These are phyloP conservation scores for Drosophila greeni DNA, from an alignment of 2,888 invertebrate species.

Conservation along the genomic window DNA sequence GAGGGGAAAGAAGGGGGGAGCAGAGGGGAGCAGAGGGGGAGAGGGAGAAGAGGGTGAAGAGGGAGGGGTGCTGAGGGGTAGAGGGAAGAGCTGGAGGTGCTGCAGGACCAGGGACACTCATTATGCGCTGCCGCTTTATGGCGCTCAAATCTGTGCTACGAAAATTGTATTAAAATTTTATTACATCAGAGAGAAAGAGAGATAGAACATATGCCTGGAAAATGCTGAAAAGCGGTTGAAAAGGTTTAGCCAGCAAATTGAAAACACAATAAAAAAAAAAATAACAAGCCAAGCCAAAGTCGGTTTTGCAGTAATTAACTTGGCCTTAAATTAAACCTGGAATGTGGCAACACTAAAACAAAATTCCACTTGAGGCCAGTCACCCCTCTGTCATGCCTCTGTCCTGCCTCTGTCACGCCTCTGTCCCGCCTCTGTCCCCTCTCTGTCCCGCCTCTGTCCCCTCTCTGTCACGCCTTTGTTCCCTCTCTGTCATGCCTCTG, in stretches of 20 bases:
- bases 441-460: too few species aligned
- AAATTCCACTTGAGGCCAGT: too few species aligned
- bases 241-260: constrained; percentile 12
- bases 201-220: constrained; percentile 3
- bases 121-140: constrained; percentile 46
- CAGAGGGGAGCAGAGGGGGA: neutral
- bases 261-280: neutral
- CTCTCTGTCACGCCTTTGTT: too few species aligned
- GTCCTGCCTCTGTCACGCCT: too few species aligned
- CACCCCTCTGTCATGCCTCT: too few species aligned
- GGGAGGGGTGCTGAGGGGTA: neutral
- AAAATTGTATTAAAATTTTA: constrained; percentile 44
- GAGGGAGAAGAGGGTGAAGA: too few species aligned
- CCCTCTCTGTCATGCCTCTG: too few species aligned
- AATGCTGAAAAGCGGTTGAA: constrained; percentile 2
- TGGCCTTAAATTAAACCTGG: neutral
- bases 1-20: too few species aligned
- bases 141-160: constrained; percentile 34
- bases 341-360: neutral
- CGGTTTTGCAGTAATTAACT: neutral
- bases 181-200: constrained; percentile 13
- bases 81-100: neutral
- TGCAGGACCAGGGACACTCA: constrained; percentile 23
- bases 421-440: too few species aligned
- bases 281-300: neutral